These are phyloP conservation scores for Tokudaia tokunoshimensis DNA, from an alignment of 2,797 vertebrate species.

Conservation along the genomic window DNA sequence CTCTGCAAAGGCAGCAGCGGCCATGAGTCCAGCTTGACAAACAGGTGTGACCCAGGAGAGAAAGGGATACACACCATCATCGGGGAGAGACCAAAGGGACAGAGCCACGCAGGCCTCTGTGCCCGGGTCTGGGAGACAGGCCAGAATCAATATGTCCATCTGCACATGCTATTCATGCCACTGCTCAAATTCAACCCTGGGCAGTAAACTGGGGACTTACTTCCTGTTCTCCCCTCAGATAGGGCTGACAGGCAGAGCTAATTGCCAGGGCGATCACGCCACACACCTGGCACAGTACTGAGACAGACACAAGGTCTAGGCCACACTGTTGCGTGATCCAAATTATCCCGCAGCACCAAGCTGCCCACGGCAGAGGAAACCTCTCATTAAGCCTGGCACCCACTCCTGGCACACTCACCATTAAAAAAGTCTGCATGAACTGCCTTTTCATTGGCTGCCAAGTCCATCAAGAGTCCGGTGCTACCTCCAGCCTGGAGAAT, in stretches of 20 bases:
- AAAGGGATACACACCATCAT: rapidly evolving
- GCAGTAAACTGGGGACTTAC: too few relatives aligned
- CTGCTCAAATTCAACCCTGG: not conserved
- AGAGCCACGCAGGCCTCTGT: rapidly evolving
- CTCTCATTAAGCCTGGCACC: not conserved
- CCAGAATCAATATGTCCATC: not conserved
- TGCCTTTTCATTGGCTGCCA: constrained; percentile 96
- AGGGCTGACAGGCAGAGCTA: not conserved
- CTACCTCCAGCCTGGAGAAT: constrained; percentile 90
- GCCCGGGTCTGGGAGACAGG: rapidly evolving
- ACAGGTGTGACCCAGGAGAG: not conserved
- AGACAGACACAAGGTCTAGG: rapidly evolving
- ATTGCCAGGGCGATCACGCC: rapidly evolving
- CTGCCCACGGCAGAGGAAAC: not conserved
- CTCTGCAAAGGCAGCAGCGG: not conserved
- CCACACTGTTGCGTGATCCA: not conserved
- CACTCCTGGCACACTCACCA: constrained; percentile 82
- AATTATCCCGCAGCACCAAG: rapidly evolving
- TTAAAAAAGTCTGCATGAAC: constrained; percentile 98
- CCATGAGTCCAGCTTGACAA: not conserved
- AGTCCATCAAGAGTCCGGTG: constrained; percentile 91
- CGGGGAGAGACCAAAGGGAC: rapidly evolving
- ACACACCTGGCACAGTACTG: rapidly evolving
- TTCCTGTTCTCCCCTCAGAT: not conserved
- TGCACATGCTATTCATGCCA: not conserved